These are phyloP conservation scores for Riparia riparia DNA, from an alignment of 2,113 vertebrate species.

Conservation along the genomic window DNA sequence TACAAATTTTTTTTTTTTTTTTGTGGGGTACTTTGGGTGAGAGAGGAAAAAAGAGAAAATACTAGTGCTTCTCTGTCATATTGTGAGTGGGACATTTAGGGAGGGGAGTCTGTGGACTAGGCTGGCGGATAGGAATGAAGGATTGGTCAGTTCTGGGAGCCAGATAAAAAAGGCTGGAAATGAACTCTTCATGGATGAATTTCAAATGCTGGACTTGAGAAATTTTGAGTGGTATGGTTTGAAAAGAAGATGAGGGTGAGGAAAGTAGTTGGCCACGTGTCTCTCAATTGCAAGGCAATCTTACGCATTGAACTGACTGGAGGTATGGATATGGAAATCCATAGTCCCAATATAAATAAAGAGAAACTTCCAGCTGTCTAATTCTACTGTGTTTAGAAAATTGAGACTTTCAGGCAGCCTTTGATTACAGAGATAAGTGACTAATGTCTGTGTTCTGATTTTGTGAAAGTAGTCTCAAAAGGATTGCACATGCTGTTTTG, in stretches of 20 bases:
- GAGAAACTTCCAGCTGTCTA: background rate
- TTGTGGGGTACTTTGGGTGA: fast-evolving
- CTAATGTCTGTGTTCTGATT: background rate
- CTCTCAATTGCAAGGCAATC: background rate
- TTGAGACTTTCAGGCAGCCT: background rate
- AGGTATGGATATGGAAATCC: background rate
- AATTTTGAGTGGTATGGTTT: background rate
- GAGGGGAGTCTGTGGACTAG: background rate
- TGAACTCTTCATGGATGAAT: background rate
- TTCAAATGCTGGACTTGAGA: background rate
- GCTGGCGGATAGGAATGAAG: background rate
- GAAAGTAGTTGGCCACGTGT: background rate
- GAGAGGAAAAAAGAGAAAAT: background rate
- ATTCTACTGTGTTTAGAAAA: background rate
- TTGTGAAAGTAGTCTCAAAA: background rate
- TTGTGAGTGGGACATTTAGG: background rate
- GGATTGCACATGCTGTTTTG: background rate
- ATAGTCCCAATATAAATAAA: background rate
- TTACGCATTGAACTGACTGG: background rate
- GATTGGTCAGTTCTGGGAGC: background rate
- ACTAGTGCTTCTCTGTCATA: background rate
- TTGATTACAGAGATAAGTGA: background rate
- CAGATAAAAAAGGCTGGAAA: background rate
- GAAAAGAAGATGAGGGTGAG: background rate
- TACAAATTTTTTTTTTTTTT: background rate